Evolutionary conservation across 2,113 vertebrate genomes (phyloP), one percentile per base, ranked within the genome.

Genomic region (Pseudorhombus dupliciocellatus): DNA sequence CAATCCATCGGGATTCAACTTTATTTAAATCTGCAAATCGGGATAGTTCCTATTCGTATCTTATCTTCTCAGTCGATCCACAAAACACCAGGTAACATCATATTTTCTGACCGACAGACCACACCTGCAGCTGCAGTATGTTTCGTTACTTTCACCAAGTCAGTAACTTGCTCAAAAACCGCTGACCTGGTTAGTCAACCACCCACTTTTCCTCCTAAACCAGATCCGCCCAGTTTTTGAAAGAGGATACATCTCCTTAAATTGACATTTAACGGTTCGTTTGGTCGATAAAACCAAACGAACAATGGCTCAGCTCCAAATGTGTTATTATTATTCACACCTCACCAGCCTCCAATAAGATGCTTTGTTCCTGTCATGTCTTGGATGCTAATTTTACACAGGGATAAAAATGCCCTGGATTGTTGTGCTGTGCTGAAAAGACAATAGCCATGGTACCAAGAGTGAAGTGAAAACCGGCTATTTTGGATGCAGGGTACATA

Each of bases 401-500:
- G 18, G 26, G 59, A 71, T 21, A 55, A 66, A 66, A 76, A 26
- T 22, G 50, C 15, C 28, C 26, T 7, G 31, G 4, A 40, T 21
- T 44, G 28, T 68, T 68, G n/a, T 44, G 7, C 15, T 6, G 31
- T 1, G 0, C 37, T 28, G 34, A 31, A 53, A 63, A 76, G 59
- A 78, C 74, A 66, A 52, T 72, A 1, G 1, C 46, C 21, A n/a
- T 22, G 16, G 44, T 4, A 14, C 70, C 62, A 56, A 52, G 16
- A 61, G 40, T 42, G 28, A 77, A 66, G 34, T 65, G 3, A 70
- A 46, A 77, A 66, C 7, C 42, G 26, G 61, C 48, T 51, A 54
- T 78, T 61, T 73, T 18, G 44, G 76, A 68, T 44, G 56, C 20
- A 79, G 59, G 51, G 50, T 72, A 65, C 79, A 81, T 71, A 72